Base-by-base conservation (phyloP, 2,113 vertebrate species). In the Actenoides hombroni region DNA sequence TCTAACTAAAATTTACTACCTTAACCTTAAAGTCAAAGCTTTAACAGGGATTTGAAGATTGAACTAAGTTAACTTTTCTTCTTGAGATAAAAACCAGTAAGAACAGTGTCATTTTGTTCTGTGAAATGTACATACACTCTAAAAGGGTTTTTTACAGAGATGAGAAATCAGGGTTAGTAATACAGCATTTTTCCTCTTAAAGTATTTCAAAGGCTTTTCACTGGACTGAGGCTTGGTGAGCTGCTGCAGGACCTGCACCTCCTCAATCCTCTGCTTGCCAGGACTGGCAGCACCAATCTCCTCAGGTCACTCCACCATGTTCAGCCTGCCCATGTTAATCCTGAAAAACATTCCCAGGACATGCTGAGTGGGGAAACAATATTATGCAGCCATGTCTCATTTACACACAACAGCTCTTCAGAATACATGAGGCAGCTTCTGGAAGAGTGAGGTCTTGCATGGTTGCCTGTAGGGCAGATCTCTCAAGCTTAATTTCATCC, bases 401-500 rank as follows among this genome's bases (percentile, higher is more conserved):
- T 79, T 68, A 83, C 18, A 56, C 19, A 59, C 35, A 85, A 42
- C 20, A 53, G 15, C 25, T 65, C 59, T 16, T 21, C 53, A 49
- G 53, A 89, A 89, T 69, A 91, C 31, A 69, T 1, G 7, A 82
- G 48, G 35, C 53, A 87, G 8, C 48, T 65, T 44, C 39, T 26
- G 37, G 74, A 84, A 90, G 21, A 79, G 11, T 3, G 7, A 86
- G 54, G 4, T 35, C 56, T 71, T 86, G 14, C 49, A 13, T 40
- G 31, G 21, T 48, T 75, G 48, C 21, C 33, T 69, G 37, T 31
- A 67, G 21, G 48, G 26, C 19, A 86, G 75, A 74, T 59, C 42
- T 77, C 87, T 88, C 59, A 59, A 85, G 84, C 31, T 91, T 79
- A 56, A 80, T 93, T 93, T 93, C 57, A 91, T 80, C 70, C 57